These are phyloP conservation scores for Aptenodytes forsteri DNA, from an alignment of 2,113 vertebrate species.

Conservation along the genomic window DNA sequence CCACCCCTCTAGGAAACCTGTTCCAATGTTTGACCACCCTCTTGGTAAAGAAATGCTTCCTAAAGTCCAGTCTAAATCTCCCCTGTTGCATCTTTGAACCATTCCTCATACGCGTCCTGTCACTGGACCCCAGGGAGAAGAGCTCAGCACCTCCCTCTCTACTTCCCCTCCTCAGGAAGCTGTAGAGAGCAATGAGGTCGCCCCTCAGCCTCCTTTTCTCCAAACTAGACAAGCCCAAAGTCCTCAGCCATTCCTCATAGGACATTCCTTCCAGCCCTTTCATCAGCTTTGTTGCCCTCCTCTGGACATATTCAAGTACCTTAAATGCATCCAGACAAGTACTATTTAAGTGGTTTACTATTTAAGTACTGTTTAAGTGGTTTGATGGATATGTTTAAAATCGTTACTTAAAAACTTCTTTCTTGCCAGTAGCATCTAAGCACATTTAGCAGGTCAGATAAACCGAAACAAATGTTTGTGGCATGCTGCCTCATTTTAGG, in stretches of 20 bases:
- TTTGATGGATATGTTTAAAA: neutral
- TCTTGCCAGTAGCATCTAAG: neutral
- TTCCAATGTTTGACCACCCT: neutral
- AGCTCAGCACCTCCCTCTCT: neutral
- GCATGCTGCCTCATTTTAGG: neutral
- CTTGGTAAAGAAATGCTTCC: neutral
- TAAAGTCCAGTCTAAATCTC: neutral
- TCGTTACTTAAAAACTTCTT: neutral
- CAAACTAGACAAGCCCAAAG: neutral
- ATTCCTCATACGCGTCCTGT: accelerated
- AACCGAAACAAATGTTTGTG: accelerated
- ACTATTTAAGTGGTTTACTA: neutral
- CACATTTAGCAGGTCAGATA: neutral
- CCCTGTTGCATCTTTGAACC: accelerated
- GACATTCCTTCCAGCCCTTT: accelerated
- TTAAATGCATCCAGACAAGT: neutral
- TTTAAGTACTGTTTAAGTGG: neutral
- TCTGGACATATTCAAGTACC: neutral
- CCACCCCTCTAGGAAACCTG: neutral
- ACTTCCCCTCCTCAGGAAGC: neutral
- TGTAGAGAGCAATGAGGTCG: neutral
- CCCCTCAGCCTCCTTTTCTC: neutral
- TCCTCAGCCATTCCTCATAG: accelerated
- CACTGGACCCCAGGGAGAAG: neutral
- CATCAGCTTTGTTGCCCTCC: neutral